These are phyloP conservation scores for Protosalanx chinensis DNA, from an alignment of 2,797 vertebrate species.

Conservation along the genomic window DNA sequence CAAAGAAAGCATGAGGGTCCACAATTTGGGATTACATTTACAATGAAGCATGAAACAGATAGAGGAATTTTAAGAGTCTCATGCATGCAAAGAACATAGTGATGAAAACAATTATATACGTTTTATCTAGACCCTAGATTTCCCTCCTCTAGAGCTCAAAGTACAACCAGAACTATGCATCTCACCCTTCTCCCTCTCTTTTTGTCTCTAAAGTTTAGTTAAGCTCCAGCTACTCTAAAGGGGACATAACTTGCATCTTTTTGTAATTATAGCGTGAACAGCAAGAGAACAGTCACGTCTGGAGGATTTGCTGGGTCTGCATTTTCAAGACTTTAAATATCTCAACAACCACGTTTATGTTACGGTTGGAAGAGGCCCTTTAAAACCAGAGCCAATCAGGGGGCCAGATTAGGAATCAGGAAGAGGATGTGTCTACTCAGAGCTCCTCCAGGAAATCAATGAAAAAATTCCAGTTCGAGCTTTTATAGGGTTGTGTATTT, in stretches of 20 bases:
- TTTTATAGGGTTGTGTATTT: not conserved
- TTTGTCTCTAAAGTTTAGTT: conserved; percentile 18
- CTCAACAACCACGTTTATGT: conserved; percentile 30
- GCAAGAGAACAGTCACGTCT: not conserved
- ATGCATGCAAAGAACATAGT: too few species aligned
- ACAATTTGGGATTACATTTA: too few species aligned
- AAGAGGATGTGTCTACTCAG: not conserved
- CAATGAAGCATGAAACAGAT: too few species aligned
- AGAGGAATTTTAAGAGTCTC: too few species aligned
- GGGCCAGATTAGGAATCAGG: not conserved
- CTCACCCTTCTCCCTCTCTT: too few species aligned
- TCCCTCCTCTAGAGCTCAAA: too few species aligned
- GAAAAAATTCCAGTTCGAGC: too few species aligned
- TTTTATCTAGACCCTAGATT: too few species aligned
- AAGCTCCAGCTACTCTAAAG: conserved; percentile 1
- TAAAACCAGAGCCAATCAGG: not conserved
- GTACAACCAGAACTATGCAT: too few species aligned
- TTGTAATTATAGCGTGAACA: conserved; percentile 14
- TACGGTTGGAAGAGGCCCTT: conserved; percentile 10
- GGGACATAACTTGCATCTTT: conserved; percentile 15
- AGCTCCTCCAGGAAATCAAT: too few species aligned
- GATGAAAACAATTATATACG: too few species aligned
- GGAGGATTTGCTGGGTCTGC: conserved; percentile 11
- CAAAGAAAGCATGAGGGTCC: too few species aligned
- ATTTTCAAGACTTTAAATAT: conserved; percentile 23